A percentile compares a stretch with the other conserved stretches of the same genome.
These are phyloP conservation scores for Neoscelio sp. DNA, from an alignment of 2,888 invertebrate genomes.

Conservation along the genomic window DNA sequence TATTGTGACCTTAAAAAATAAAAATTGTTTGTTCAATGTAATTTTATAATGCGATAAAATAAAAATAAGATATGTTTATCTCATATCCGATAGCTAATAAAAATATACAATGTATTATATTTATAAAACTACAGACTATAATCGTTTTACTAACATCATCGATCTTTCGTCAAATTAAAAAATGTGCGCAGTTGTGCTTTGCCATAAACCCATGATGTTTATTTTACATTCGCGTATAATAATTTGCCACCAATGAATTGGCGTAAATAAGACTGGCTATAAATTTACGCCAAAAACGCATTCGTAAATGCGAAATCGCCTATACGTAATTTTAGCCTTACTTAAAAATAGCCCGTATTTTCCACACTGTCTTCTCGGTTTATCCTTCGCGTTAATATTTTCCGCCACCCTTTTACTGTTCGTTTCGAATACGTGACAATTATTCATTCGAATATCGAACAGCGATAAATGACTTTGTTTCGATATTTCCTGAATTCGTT, in stretches of 20 bases:
- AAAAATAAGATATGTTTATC: no score
- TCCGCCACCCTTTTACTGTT: neutral
- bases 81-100: no score
- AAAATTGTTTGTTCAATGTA: no score
- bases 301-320: conserved; percentile 40
- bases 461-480: neutral
- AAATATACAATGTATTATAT: no score
- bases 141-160: no score
- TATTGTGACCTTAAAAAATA: no score
- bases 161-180: no score
- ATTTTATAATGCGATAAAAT: no score
- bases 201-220: no score
- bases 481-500: no score
- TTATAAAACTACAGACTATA: no score
- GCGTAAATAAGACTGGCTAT: conserved; percentile 5
- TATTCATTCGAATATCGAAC: conserved; percentile 14
- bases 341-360: conserved; percentile 74
- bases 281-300: conserved; percentile 36
- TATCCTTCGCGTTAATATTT: conserved; percentile 10
- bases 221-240: neutral
- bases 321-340: conserved; percentile 70
- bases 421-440: conserved; percentile 11
- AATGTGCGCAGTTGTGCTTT: no score
- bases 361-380: conserved; percentile 25
- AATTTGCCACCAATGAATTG: conserved; percentile 1